Conservation (phyloP, 2,888 invertebrate species). For the Pantelozetes paolii region DNA sequence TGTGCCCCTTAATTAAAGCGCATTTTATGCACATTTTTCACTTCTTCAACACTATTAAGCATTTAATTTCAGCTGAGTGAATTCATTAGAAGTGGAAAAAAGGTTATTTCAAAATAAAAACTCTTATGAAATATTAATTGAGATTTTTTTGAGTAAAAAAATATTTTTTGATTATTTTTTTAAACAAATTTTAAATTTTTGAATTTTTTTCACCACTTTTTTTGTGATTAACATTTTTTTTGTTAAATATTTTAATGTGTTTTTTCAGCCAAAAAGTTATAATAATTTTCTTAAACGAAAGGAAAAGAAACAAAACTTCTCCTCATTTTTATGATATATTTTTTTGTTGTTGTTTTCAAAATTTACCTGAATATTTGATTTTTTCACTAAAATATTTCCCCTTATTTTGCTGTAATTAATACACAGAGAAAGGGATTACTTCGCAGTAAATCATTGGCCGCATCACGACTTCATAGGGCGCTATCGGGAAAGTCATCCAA, state of each 20-base stretch:
- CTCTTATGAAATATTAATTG: slow-evolving; percentile 22
- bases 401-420: not conserved
- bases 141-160: not conserved
- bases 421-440: slow-evolving; percentile 32
- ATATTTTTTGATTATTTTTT: not conserved
- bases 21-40: not conserved
- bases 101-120: not conserved
- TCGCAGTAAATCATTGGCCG: slow-evolving; percentile 35
- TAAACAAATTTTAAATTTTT: not conserved
- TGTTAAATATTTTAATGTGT: no score
- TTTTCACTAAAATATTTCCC: not conserved
- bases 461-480: slow-evolving; percentile 32
- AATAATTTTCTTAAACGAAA: no score
- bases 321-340: no score
- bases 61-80: slow-evolving; percentile 3
- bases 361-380: not conserved
- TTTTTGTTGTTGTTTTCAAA: not conserved
- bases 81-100: not conserved
- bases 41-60: slow-evolving; percentile 1
- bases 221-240: no score
- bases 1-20: no score
- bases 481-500: slow-evolving; percentile 30
- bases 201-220: no score
- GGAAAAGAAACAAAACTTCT: no score
- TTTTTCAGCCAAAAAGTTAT: no score